A percentile compares a stretch with the other conserved stretches of the same genome.
phyloP scores from a whole-genome alignment of 1,140 invertebrate genomes.

The Panagrolaimus sp. region DNA sequence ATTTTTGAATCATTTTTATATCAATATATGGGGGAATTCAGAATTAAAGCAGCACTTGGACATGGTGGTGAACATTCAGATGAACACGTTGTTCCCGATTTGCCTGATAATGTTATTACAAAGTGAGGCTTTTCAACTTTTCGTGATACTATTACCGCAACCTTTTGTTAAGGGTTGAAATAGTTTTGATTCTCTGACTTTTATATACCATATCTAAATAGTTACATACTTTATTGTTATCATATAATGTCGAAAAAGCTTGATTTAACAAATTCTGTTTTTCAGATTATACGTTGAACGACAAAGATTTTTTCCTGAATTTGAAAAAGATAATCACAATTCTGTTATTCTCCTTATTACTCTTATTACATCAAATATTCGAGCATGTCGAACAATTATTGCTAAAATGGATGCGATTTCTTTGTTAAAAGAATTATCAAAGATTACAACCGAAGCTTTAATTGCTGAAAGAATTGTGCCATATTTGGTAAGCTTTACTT shows the following conservation, averaged over 20 bases:
- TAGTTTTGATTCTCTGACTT: too few relatives aligned
- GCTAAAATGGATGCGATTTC: conserved; percentile 54
- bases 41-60: conserved; percentile 8
- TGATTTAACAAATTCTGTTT: too few relatives aligned
- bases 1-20: conserved; percentile 50
- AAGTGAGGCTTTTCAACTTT: conserved; percentile 38
- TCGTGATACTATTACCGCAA: too few relatives aligned
- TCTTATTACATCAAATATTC: conserved; percentile 49
- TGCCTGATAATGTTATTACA: conserved; percentile 48
- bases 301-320: conserved; percentile 22
- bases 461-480: conserved; percentile 53
- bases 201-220: too few relatives aligned
- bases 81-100: neutral
- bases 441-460: conserved; percentile 31
- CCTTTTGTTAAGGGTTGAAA: too few relatives aligned
- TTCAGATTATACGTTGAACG: conserved; percentile 46
- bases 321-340: conserved; percentile 27
- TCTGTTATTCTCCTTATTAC: conserved; percentile 47
- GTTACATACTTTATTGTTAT: too few relatives aligned
- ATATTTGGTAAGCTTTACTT: conserved; percentile 35
- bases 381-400: conserved; percentile 41
- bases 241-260: too few relatives aligned
- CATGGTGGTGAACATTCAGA: neutral
- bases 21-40: conserved; percentile 43
- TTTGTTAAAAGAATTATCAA: conserved; percentile 42